Evolutionary conservation across 2,888 invertebrate genomes (phyloP).

Genomic region (Nomada goodeniana): DNA sequence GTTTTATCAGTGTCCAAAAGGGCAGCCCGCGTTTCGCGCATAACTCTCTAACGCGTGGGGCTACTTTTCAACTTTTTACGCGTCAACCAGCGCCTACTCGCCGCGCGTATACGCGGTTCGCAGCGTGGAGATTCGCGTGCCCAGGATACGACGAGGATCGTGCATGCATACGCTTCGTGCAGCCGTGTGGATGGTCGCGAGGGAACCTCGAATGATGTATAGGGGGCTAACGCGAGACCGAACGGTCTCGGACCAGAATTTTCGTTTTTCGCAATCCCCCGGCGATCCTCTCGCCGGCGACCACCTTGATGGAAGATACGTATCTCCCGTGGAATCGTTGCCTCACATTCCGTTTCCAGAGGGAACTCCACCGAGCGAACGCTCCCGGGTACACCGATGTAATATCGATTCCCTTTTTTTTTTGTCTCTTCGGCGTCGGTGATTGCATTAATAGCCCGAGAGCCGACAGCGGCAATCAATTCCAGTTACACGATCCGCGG

Average conservation of each 20-base stretch:
- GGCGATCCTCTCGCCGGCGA: slow-evolving; percentile 57
- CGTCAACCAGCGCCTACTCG: slow-evolving; percentile 25
- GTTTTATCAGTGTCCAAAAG: slow-evolving; percentile 75
- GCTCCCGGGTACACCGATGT: slow-evolving; percentile 6
- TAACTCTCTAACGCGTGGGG: slow-evolving; percentile 74
- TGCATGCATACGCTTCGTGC: slow-evolving; percentile 40
- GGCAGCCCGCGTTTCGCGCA: slow-evolving; percentile 68
- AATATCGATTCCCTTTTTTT: slow-evolving; percentile 39
- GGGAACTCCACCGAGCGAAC: slow-evolving; percentile 29
- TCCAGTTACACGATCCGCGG: not conserved
- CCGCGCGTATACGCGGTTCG: slow-evolving; percentile 41
- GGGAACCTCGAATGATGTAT: slow-evolving; percentile 69
- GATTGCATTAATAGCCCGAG: slow-evolving; percentile 17
- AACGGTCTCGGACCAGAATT: slow-evolving; percentile 68
- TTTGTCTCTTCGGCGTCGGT: too few species aligned
- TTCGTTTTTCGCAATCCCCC: slow-evolving; percentile 68
- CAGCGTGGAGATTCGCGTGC: slow-evolving; percentile 48
- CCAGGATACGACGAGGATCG: not conserved
- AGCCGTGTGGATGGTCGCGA: slow-evolving; percentile 33
- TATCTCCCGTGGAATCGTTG: slow-evolving; percentile 64
- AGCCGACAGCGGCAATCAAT: not conserved
- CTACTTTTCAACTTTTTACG: slow-evolving; percentile 79
- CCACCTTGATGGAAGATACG: slow-evolving; percentile 74
- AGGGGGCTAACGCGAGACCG: slow-evolving; percentile 54
- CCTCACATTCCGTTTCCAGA: slow-evolving; percentile 63